Evolutionary conservation across 2,797 vertebrate species (phyloP).

Genomic region (Cuniculus paca): DNA sequence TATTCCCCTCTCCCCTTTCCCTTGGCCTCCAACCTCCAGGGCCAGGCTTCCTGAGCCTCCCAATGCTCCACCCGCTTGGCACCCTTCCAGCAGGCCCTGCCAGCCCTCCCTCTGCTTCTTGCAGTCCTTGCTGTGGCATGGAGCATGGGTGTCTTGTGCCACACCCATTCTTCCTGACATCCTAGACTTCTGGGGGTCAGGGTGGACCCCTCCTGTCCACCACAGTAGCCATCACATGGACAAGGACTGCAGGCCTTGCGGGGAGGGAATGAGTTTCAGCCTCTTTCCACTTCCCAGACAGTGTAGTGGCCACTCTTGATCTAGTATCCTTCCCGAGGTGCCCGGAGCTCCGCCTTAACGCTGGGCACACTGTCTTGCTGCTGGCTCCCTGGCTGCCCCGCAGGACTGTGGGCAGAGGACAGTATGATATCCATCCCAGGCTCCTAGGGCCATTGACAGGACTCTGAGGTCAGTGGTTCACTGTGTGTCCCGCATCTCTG

Average conservation of each 20-base stretch:
- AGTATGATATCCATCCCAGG: too few species aligned
- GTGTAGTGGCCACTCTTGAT: neutral
- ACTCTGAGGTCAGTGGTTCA: neutral
- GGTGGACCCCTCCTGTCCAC: neutral
- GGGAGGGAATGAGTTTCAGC: neutral
- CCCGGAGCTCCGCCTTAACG: neutral
- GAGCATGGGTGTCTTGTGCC: too few species aligned
- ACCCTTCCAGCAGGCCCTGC: neutral
- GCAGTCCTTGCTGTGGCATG: neutral
- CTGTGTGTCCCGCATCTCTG: too few species aligned
- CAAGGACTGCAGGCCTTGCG: neutral
- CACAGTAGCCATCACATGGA: neutral
- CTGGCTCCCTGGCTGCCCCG: too few species aligned
- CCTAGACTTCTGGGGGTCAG: neutral
- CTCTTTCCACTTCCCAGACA: neutral
- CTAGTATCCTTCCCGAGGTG: neutral
- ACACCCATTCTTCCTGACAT: neutral
- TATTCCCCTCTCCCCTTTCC: neutral
- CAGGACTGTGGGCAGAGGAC: neutral
- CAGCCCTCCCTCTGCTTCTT: too few species aligned
- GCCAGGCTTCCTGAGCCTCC: neutral
- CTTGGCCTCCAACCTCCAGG: too few species aligned
- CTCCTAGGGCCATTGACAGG: too few species aligned
- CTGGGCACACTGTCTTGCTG: fast-evolving
- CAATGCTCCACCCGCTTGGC: too few species aligned